Percentiles rank a stretch among this genome's conserved stretches.
Conservation (phyloP, 1,140 invertebrate species). For the Meloidogyne exigua region DNA sequence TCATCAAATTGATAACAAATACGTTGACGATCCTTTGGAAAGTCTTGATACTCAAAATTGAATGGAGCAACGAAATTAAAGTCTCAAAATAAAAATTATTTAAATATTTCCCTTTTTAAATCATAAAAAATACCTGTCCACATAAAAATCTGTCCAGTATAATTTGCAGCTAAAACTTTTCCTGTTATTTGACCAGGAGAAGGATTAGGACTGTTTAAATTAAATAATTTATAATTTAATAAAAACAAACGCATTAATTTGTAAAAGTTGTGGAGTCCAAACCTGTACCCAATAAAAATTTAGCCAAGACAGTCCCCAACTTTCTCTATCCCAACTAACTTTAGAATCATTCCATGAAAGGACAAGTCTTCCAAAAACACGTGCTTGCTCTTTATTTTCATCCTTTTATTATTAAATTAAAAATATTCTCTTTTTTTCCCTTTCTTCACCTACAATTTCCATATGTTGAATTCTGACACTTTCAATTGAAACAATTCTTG, state of each 20-base stretch:
- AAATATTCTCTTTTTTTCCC: neutral
- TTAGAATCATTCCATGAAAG: conserved; percentile 60
- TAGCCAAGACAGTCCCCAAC: conserved; percentile 61
- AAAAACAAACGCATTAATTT: conserved; percentile 56
- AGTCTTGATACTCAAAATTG: conserved; percentile 56
- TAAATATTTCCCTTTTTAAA: neutral
- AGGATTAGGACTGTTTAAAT: conserved; percentile 46
- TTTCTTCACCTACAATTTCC: conserved; percentile 46
- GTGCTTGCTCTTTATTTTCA: conserved; percentile 28
- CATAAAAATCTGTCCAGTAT: conserved; percentile 62
- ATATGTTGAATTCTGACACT: conserved; percentile 58
- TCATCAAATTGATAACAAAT: conserved; percentile 64
- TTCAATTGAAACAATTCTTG: conserved; percentile 52
- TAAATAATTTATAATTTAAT: neutral
- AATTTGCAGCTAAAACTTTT: conserved; percentile 63
- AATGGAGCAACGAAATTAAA: conserved; percentile 60
- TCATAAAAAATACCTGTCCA: conserved; percentile 51
- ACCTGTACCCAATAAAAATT: conserved; percentile 64
- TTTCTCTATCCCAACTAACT: conserved; percentile 60
- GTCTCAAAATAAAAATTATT: conserved; percentile 28
- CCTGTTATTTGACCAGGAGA: conserved; percentile 53
- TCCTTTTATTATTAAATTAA: conserved; percentile 14
- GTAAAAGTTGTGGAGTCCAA: conserved; percentile 62
- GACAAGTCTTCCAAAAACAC: conserved; percentile 56
- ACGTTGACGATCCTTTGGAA: conserved; percentile 60